Evolutionary conservation across 2,113 vertebrate species (phyloP).

Genomic region (Saccopteryx leptura): DNA sequence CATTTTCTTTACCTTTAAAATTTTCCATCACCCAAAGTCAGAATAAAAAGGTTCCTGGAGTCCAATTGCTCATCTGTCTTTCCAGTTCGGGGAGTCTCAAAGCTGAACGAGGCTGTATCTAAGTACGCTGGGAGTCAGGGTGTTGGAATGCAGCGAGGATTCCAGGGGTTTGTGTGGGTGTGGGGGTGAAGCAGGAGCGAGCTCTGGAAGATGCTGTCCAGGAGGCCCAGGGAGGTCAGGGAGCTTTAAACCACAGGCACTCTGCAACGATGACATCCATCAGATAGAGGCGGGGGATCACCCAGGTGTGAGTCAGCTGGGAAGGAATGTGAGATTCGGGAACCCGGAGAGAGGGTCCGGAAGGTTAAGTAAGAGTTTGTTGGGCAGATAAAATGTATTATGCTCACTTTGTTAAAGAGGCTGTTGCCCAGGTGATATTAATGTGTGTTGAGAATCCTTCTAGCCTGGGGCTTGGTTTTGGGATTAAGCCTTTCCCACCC

Average conservation of each 20-base stretch:
- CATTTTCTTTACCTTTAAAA: neutral
- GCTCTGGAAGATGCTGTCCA: neutral
- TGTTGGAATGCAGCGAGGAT: slow-evolving; percentile 15
- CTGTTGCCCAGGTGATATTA: too few species aligned
- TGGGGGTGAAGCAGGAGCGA: neutral
- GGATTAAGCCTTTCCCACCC: too few species aligned
- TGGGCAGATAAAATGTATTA: too few species aligned
- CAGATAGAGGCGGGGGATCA: neutral
- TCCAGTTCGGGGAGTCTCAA: neutral
- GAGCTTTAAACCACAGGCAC: neutral
- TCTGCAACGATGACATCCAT: neutral
- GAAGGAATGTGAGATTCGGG: slow-evolving; percentile 29
- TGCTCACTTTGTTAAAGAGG: too few species aligned
- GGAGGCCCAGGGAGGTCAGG: neutral
- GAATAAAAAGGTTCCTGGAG: neutral
- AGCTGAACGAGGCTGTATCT: neutral
- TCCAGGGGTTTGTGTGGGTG: neutral
- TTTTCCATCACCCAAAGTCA: slow-evolving; percentile 2
- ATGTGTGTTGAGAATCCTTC: too few species aligned
- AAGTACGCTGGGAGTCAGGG: neutral
- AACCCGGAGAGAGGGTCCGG: neutral
- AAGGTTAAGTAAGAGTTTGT: neutral
- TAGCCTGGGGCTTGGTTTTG: too few species aligned
- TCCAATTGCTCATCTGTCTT: neutral
- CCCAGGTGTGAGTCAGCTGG: neutral